phyloP scores from a whole-genome alignment of 2,113 vertebrate species.

The Eretmodus cyanostictus region DNA sequence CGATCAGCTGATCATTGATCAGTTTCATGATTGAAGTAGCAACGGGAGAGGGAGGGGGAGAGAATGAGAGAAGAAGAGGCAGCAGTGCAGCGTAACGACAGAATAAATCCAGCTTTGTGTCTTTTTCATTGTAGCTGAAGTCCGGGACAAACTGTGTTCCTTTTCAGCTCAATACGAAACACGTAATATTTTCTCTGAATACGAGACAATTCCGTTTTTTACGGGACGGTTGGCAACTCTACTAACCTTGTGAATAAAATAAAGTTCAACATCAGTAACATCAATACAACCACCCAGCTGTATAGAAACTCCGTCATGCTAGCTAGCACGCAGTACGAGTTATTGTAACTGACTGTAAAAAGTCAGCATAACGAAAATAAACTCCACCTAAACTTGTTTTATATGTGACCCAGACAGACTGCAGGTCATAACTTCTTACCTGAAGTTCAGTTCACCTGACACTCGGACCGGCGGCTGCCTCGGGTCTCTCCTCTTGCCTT shows the following conservation, averaged over 20 bases:
- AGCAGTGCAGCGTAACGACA: accelerated
- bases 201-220: accelerated
- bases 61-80: no score
- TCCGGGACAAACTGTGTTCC: no score
- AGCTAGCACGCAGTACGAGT: background rate
- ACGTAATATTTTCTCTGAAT: accelerated
- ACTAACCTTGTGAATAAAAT: background rate
- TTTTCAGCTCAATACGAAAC: background rate
- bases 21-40: no score
- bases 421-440: background rate
- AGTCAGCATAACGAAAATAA: background rate
- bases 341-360: background rate
- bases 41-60: accelerated
- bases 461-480: accelerated
- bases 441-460: background rate
- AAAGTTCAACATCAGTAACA: background rate
- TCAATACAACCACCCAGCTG: accelerated
- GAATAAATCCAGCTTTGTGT: no score
- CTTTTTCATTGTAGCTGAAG: no score
- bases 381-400: background rate
- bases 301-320: background rate
- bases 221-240: background rate
- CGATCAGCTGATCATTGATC: no score
- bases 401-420: background rate
- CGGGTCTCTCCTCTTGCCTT: background rate